These are phyloP conservation scores for Gymnoscopelus braueri DNA, from an alignment of 2,797 vertebrate species.

Conservation along the genomic window DNA sequence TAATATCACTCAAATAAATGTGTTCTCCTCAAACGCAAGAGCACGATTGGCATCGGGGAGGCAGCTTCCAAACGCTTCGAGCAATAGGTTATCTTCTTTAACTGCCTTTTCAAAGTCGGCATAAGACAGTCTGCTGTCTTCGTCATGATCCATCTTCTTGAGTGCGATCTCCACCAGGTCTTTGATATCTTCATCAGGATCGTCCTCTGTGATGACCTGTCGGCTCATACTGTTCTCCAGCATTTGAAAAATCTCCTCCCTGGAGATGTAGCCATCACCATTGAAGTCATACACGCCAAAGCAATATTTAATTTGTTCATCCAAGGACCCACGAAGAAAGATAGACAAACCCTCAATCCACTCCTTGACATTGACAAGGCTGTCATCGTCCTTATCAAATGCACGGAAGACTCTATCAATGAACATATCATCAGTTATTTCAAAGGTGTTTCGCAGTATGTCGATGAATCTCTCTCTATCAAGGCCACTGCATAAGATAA, in stretches of 20 bases:
- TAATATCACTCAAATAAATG: constrained; percentile 73
- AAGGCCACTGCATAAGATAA: constrained; percentile 66
- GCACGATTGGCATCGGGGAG: constrained; percentile 86
- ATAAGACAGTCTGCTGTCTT: constrained; percentile 90
- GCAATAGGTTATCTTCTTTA: constrained; percentile 88
- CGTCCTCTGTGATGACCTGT: constrained; percentile 87
- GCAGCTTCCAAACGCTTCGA: constrained; percentile 96
- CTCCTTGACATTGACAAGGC: constrained; percentile 83
- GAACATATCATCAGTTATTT: constrained; percentile 89
- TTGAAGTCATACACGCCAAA: constrained; percentile 95
- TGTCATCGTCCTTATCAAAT: constrained; percentile 90
- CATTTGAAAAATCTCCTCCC: constrained; percentile 95
- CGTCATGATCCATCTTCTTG: constrained; percentile 95
- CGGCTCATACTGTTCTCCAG: constrained; percentile 89
- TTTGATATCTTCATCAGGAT: constrained; percentile 92
- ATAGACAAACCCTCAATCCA: constrained; percentile 91
- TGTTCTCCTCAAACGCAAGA: constrained; percentile 86
- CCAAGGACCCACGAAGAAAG: constrained; percentile 91
- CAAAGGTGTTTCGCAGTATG: constrained; percentile 84
- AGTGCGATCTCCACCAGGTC: constrained; percentile 93
- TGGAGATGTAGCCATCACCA: constrained; percentile 88
- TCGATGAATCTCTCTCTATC: constrained; percentile 86
- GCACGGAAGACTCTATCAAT: constrained; percentile 92
- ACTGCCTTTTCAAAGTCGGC: constrained; percentile 90
- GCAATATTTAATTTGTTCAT: constrained; percentile 94